A percentile compares a stretch with the other conserved stretches of the same genome.
These are phyloP conservation scores for Hyposmocoma kahamanoa DNA, from an alignment of 1,140 invertebrate genomes.

Conservation along the genomic window DNA sequence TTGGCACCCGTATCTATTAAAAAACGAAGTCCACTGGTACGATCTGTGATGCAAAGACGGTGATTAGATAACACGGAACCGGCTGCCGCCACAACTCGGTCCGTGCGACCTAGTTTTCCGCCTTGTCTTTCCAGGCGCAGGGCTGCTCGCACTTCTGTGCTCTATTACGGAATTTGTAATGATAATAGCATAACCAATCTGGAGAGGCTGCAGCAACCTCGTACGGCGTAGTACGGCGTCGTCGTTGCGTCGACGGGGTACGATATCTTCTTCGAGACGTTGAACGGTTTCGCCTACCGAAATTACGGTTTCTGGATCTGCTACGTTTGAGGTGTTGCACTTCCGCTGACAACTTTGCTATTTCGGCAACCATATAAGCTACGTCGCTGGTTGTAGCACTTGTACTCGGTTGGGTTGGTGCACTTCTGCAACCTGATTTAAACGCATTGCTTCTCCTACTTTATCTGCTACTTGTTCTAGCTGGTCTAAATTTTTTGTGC, in stretches of 20 bases:
- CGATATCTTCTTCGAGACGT: neutral
- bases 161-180: neutral
- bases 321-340: no score
- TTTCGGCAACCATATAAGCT: neutral
- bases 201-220: neutral
- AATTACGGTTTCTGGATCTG: neutral
- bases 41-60: neutral
- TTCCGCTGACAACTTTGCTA: neutral
- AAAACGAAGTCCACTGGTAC: conserved; percentile 2
- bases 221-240: neutral
- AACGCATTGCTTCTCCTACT: neutral
- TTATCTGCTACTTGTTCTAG: neutral
- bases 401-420: neutral
- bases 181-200: neutral
- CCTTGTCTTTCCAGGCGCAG: neutral
- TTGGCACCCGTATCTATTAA: neutral
- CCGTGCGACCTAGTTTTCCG: conserved; percentile 5
- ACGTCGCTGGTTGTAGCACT: neutral
- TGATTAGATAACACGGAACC: neutral
- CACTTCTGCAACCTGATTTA: neutral
- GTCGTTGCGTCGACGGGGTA: neutral
- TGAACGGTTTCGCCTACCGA: neutral
- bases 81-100: neutral
- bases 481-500: neutral
- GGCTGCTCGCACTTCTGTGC: neutral